phyloP scores from a whole-genome alignment of 2,113 vertebrate genomes.

The Pardalotus punctatus region DNA sequence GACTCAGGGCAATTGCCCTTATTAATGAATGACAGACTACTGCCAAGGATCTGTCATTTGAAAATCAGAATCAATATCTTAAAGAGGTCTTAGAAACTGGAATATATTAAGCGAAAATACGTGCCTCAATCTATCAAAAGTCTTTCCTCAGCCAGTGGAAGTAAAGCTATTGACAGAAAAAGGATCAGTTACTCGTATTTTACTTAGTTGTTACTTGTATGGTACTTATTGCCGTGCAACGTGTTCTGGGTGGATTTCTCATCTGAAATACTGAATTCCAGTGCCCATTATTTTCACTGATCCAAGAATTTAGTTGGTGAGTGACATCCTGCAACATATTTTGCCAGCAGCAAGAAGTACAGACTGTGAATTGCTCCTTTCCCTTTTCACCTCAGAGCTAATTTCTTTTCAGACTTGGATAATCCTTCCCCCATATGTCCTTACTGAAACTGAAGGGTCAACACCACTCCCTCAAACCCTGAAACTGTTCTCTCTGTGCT shows the following conservation, averaged over 20 bases:
- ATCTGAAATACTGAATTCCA: background rate
- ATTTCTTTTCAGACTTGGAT: background rate
- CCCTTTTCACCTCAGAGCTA: background rate
- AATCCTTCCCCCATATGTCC: background rate
- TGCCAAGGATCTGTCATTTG: background rate
- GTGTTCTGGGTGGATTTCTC: background rate
- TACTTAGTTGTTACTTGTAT: background rate
- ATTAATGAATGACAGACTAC: background rate
- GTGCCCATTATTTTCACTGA: background rate
- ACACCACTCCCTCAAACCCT: background rate
- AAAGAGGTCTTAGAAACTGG: background rate
- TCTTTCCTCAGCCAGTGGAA: background rate
- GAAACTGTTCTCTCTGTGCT: background rate
- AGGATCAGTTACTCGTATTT: background rate
- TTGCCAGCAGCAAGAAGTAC: background rate
- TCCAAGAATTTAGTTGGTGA: background rate
- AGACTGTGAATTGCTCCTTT: background rate
- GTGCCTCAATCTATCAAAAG: background rate
- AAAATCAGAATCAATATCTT: constrained; percentile 12
- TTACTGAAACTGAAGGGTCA: background rate
- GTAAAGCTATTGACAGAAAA: background rate
- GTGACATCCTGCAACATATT: background rate
- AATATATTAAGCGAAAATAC: background rate
- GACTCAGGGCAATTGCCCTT: background rate
- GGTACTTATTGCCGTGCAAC: background rate